Base-by-base conservation (phyloP, 2,888 invertebrate species). In the Orthosia incerta region DNA sequence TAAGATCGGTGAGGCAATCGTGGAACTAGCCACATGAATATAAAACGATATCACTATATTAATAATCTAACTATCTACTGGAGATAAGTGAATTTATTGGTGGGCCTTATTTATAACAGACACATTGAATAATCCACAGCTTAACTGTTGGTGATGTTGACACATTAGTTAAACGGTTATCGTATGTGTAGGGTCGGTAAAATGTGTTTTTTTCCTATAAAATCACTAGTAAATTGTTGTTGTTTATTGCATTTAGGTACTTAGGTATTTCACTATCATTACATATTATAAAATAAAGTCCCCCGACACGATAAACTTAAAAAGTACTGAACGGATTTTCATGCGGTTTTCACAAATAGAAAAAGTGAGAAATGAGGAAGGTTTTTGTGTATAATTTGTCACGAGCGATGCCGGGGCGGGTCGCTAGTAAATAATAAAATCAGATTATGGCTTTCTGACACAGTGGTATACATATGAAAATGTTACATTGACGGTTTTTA, bases 21-120 rank as follows among this genome's bases (percentile, higher is more conserved):
- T 20, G n/a, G 48, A 31, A 39, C 31, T 26, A 20, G 51, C 39
- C 48, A 46, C 26, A 7, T 26, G 20, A 18, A 4, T 26, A 51
- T 62, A 53, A 62, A 59, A 50, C 48, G 45, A 71, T 51, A 71
- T 48, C 39, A 9, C 55, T 78, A 62, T 78, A 48, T 50, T 53
- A 48, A 46, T 62, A 57, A 79, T 79, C 59, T 45, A 45, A 31
- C 55, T 46, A 78, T 20, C 13, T 23, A 56, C 23, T 39, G 57
- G 26, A 61, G 53, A 60, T 75, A 60, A 39, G 39, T 48, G 23
- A 69, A 78, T 48, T 53, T 55, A 70, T 70, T 20, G 45, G 16
- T 59, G 16, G 45, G 20, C 7, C 18, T 20, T 18, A 46, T 76
- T 39, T 50, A 76, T 45, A 26, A 60, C 23, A 20, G 51, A n/a